These are phyloP conservation scores for Coregonus sp. DNA, from an alignment of 2,797 vertebrate species.

Conservation along the genomic window DNA sequence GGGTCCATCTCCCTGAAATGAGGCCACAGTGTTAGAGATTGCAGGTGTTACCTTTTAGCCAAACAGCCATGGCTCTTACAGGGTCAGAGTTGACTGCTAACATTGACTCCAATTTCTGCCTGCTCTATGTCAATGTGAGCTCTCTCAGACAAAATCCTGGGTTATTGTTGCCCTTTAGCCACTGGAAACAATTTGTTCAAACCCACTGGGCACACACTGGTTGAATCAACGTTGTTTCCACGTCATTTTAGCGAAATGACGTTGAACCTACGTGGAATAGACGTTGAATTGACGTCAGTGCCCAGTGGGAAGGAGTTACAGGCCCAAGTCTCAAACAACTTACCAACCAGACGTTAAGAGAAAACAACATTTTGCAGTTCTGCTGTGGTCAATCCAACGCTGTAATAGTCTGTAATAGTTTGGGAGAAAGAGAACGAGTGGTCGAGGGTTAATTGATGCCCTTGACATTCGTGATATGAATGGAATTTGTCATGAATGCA, in stretches of 20 bases:
- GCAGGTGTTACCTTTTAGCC: slow-evolving; percentile 67
- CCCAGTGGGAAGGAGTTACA: neutral
- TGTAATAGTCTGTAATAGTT: too few species aligned
- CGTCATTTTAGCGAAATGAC: too few species aligned
- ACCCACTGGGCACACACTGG: too few species aligned
- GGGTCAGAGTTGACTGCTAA: slow-evolving; percentile 67
- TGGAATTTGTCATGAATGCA: too few species aligned
- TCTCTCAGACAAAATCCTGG: slow-evolving; percentile 15
- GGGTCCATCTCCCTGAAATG: slow-evolving; percentile 70
- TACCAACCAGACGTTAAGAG: neutral
- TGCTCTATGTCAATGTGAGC: slow-evolving; percentile 33
- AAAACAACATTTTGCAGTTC: neutral
- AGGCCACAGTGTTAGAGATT: slow-evolving; percentile 74
- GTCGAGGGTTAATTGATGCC: too few species aligned
- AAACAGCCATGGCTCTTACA: slow-evolving; percentile 59
- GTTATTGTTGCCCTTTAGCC: neutral
- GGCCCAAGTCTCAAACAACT: neutral
- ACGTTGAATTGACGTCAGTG: too few species aligned
- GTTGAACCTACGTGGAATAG: too few species aligned
- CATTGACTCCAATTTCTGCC: slow-evolving; percentile 73
- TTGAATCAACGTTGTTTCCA: too few species aligned
- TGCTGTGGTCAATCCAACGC: neutral
- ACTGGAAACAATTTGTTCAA: slow-evolving; percentile 20
- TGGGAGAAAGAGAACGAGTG: too few species aligned
- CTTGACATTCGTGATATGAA: too few species aligned